Conservation (phyloP, 2,797 vertebrate species). For the Sylvilagus floridanus region DNA sequence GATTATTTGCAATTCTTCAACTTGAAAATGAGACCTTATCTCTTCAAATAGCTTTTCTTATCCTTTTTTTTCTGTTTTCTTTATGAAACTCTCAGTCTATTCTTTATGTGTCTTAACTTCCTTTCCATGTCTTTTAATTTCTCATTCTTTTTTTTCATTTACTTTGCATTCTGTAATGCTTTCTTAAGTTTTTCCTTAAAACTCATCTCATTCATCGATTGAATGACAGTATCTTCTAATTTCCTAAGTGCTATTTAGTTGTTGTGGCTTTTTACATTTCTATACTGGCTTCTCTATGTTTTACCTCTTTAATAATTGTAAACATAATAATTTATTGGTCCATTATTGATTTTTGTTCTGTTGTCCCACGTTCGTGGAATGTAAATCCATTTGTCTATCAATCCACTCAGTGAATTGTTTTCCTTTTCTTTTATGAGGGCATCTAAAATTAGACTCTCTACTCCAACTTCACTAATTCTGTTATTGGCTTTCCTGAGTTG, state of each 20-base stretch:
- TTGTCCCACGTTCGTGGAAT: not conserved
- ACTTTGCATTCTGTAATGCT: slow-evolving; percentile 13
- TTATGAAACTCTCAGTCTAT: slow-evolving; percentile 7
- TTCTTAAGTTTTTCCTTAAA: slow-evolving; percentile 29
- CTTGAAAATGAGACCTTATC: slow-evolving; percentile 37
- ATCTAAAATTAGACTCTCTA: slow-evolving; percentile 54
- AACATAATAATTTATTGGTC: not conserved
- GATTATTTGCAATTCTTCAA: slow-evolving; percentile 30
- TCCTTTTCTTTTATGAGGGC: slow-evolving; percentile 54
- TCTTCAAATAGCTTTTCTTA: slow-evolving; percentile 27
- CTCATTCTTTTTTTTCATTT: not conserved
- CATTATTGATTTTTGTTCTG: slow-evolving; percentile 22
- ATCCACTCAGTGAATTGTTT: slow-evolving; percentile 34
- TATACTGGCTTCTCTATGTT: not conserved
- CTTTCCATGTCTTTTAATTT: not conserved
- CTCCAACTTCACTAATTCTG: not conserved
- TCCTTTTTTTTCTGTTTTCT: slow-evolving; percentile 23
- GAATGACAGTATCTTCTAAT: not conserved
- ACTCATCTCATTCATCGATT: slow-evolving; percentile 11
- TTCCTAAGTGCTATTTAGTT: not conserved
- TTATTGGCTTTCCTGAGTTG: not conserved
- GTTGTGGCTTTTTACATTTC: not conserved
- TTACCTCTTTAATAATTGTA: slow-evolving; percentile 48
- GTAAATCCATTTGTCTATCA: slow-evolving; percentile 7
- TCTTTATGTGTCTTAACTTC: not conserved